Base-by-base conservation (phyloP, 2,888 invertebrate genomes). In the Catotricha subobsoleta region DNA sequence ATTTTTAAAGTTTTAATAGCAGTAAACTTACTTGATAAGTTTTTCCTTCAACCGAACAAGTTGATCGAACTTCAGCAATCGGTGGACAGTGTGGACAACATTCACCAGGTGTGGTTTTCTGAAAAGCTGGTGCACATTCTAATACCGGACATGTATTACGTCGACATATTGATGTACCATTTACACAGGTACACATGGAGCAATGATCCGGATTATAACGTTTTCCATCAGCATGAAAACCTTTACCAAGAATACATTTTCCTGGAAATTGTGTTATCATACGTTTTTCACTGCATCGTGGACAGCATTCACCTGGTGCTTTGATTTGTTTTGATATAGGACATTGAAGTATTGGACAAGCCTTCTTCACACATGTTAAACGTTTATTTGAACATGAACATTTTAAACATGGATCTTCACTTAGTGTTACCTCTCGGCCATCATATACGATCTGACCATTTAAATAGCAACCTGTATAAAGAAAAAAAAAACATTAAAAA, bases 341-440 rank as follows among this genome's bases (percentile, higher is more conserved):
- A 57, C 92, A 92, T 48, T 87, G 84, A 27, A 92, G 67, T 7
- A 90, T 87, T 1, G 91, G 87, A 52, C 92, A 92, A 1, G 87
- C 84, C 45, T 76, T 75, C 55, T 88, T 88, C 31, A 76, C 69
- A 57, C 91, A 91, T 13, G 76, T 76, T 49, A 90, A 62, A 41
- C 72, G 68, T 12, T 73, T 74, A 49, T 68, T 69, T 49, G 72
- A 69, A 58, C 88, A 90, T 33, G 77, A 75, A 53, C 88, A 90
- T 42, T 81, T 81, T 45, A 88, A 65, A 54, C 88, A 90, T 3
- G 87, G 84, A 62, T 88, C 88, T 55, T 84, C 84, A 31, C 78
- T 74, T 33, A 80, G 72, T 34, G 79, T 76, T 33, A 86, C 84
- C 46, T 80, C 81, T 42, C 80, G 73, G 18, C 83, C 84, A 50